Evolutionary conservation across 2,888 invertebrate species (phyloP), one percentile per base, ranked within the genome.

Genomic region (Microchrysa polita): DNA sequence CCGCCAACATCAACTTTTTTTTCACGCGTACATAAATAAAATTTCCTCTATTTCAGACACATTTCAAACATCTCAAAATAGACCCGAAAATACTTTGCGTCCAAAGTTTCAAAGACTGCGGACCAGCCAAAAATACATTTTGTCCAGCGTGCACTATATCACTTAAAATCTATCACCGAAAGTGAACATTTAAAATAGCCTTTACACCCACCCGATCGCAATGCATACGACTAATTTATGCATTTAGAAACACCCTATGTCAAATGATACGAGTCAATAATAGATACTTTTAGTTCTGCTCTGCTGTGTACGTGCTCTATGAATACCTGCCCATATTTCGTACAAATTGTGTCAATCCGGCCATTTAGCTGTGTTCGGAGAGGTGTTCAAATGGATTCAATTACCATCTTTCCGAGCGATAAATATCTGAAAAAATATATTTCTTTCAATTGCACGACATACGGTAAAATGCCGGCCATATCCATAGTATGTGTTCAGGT

Each of bases 1-100:
- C 27, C 27, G 27, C 27, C 27, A 34, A 34, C 27, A 34, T 34
- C n/a, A n/a, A n/a, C 27, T 34, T 34, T 7, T 5, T 5, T 34
- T 34, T 34, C 48, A 48, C 1, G n/a, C n/a, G 23, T 34, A 61
- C 27, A 61, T 23, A 61, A 61, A 61, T 61, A 61, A 61, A 34
- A 61, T 65, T 65, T 34, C 44, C 2, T 65, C 48, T 65, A 65
- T 65, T 12, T n/a, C 44, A 65, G 65, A 65, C 65, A 65, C 34
- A 65, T 65, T 65, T 65, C 23, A 18, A n/a, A 65, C 48, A 65
- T 65, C 65, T 61, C 22, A 48, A 48, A 65, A 48, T 65, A 65
- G 65, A 65, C 34, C 27, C n/a, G n/a, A 34, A 34, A 7, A 34
- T 34, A 65, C 44, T 48, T 65, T 48, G 14, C 34, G 44, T 20